Percentiles rank a stretch among this genome's conserved stretches.
These are phyloP conservation scores for Hypselothyrea guttata DNA, from an alignment of 2,888 invertebrate genomes.

Conservation along the genomic window DNA sequence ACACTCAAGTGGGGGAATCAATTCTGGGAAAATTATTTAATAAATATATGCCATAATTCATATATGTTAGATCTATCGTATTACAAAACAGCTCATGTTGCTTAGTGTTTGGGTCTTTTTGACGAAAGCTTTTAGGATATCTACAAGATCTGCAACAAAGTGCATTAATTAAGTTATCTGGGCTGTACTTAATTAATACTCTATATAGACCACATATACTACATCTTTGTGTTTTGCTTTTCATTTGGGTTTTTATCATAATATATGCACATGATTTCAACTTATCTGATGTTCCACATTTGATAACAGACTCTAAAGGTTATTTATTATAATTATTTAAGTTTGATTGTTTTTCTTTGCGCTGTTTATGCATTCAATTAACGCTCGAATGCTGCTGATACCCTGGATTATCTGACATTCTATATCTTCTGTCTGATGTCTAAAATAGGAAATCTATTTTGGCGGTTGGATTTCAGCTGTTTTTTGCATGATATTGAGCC, in stretches of 20 bases:
- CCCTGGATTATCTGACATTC: conserved; percentile 19
- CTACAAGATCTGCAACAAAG: conserved; percentile 1
- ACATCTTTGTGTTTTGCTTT: too few relatives aligned
- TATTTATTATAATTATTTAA: conserved; percentile 5
- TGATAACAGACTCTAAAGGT: conserved; percentile 14
- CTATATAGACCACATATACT: too few relatives aligned
- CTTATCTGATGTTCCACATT: conserved; percentile 13
- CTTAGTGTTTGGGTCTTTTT: too few relatives aligned
- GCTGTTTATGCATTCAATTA: conserved; percentile 16
- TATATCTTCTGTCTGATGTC: conserved; percentile 25
- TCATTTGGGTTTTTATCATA: too few relatives aligned
- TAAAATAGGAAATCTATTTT: conserved; percentile 32
- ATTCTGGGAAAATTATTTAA: too few relatives aligned
- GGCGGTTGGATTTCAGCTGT: conserved; percentile 8
- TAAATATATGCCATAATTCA: too few relatives aligned
- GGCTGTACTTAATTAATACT: conserved; percentile 11
- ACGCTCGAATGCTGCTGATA: conserved; percentile 8
- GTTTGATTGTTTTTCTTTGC: conserved; percentile 2
- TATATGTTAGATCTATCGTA: too few relatives aligned
- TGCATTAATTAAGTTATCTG: conserved; percentile 14
- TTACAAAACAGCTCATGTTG: too few relatives aligned
- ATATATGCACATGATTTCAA: neutral
- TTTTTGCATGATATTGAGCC: neutral
- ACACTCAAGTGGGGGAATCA: too few relatives aligned
- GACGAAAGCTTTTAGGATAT: conserved; percentile 16